phyloP scores from a whole-genome alignment of 2,888 invertebrate species.

The Tuberolachnus salignus region DNA sequence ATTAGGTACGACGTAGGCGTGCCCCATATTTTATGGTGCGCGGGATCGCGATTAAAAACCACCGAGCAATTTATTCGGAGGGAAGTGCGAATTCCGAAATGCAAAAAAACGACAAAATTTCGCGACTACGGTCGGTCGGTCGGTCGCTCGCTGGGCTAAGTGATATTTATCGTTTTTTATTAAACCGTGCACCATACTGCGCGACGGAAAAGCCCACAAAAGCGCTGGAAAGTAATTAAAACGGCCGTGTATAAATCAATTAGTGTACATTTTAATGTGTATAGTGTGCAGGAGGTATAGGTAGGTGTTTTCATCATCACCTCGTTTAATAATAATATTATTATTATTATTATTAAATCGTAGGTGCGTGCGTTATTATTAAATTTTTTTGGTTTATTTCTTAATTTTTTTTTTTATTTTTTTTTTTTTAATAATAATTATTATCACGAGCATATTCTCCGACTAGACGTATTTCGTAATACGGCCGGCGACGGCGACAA shows the following conservation, averaged over 20 bases:
- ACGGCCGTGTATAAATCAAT: slow-evolving; percentile 55
- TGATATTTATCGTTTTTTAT: slow-evolving; percentile 56
- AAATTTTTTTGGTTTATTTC: slow-evolving; percentile 30
- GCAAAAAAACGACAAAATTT: slow-evolving; percentile 41
- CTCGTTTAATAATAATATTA: not conserved
- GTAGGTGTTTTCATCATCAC: slow-evolving; percentile 1
- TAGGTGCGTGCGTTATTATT: slow-evolving; percentile 28
- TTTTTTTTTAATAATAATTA: no score
- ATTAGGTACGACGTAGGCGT: not conserved
- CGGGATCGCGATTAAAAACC: slow-evolving; percentile 13
- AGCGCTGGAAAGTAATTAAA: slow-evolving; percentile 53
- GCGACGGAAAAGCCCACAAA: slow-evolving; percentile 33
- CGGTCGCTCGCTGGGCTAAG: slow-evolving; percentile 1
- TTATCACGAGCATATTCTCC: no score
- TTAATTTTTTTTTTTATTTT: slow-evolving; percentile 31
- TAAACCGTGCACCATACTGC: slow-evolving; percentile 53
- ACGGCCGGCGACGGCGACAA: not conserved
- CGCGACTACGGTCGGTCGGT: no score
- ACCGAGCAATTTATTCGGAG: slow-evolving; percentile 16
- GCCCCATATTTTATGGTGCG: not conserved
- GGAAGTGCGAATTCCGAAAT: slow-evolving; percentile 1
- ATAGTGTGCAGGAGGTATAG: no score
- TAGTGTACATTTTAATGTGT: slow-evolving; percentile 46
- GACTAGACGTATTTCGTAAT: not conserved
- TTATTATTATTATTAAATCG: slow-evolving; percentile 26